A percentile compares a stretch with the other conserved stretches of the same genome.
phyloP scores from a whole-genome alignment of 2,113 vertebrate genomes.

The Marmota monax region DNA sequence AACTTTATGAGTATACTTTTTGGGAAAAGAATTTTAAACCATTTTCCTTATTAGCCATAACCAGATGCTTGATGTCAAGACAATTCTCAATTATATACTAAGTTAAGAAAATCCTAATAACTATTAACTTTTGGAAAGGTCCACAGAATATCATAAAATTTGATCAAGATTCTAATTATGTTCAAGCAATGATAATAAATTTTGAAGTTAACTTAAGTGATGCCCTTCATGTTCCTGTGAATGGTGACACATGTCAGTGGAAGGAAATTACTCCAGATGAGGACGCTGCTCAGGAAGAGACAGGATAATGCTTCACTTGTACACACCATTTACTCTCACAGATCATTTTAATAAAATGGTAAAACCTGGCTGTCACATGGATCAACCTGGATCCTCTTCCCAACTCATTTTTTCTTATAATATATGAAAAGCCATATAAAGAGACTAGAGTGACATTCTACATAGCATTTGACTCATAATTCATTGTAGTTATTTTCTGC shows the following conservation, averaged over 20 bases:
- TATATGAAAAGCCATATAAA: constrained; percentile 7
- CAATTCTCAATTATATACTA: neutral
- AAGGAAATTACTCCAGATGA: neutral
- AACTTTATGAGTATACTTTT: constrained; percentile 14
- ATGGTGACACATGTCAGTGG: neutral
- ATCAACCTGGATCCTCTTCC: neutral
- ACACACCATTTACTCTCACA: neutral
- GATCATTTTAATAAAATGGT: neutral
- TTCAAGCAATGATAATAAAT: neutral
- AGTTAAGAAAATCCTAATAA: neutral
- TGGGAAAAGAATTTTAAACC: constrained; percentile 19
- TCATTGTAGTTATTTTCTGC: neutral
- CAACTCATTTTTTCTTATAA: neutral
- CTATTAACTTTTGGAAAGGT: constrained; percentile 12
- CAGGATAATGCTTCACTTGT: neutral
- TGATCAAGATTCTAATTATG: neutral
- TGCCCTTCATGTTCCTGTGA: neutral
- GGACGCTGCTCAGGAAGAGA: neutral
- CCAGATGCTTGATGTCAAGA: neutral
- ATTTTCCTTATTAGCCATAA: neutral
- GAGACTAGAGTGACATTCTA: neutral
- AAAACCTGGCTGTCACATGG: neutral
- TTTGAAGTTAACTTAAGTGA: neutral
- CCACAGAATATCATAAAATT: constrained; percentile 31
- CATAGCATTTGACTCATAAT: neutral